Percentiles rank a stretch among this genome's conserved stretches.
Evolutionary conservation across 2,888 invertebrate genomes (phyloP).

Genomic region (Phlogophora meticulosa): DNA sequence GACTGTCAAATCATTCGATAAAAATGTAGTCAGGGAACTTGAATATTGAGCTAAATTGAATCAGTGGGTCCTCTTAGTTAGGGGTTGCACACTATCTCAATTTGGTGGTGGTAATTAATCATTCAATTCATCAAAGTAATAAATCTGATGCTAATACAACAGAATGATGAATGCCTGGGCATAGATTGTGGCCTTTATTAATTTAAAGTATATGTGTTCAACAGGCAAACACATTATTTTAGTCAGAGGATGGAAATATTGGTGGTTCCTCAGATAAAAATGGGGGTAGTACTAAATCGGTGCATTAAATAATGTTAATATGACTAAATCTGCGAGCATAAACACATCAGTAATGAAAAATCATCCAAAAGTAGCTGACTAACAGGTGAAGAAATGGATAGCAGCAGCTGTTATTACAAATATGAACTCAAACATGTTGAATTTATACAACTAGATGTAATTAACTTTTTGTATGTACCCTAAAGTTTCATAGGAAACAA

Average conservation of each 20-base stretch:
- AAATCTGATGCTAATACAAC: too few relatives aligned
- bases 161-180: background rate
- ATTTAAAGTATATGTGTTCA: background rate
- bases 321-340: background rate
- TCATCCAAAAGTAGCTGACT: background rate
- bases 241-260: background rate
- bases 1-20: background rate
- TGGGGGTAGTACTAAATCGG: conserved; percentile 37
- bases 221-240: too few relatives aligned
- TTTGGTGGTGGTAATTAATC: too few relatives aligned
- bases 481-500: background rate
- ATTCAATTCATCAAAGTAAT: too few relatives aligned
- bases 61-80: too few relatives aligned
- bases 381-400: background rate
- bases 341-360: background rate
- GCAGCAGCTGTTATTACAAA: conserved; percentile 5
- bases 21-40: background rate
- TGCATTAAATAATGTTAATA: too few relatives aligned
- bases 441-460: conserved; percentile 7
- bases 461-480: conserved; percentile 1
- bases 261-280: background rate
- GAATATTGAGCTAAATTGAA: too few relatives aligned
- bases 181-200: background rate
- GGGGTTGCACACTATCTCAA: background rate
- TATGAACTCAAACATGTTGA: conserved; percentile 36